Percentiles rank a stretch among this genome's conserved stretches.
These are phyloP conservation scores for Ooceraea biroi DNA, from an alignment of 1,140 invertebrate genomes.

Conservation along the genomic window DNA sequence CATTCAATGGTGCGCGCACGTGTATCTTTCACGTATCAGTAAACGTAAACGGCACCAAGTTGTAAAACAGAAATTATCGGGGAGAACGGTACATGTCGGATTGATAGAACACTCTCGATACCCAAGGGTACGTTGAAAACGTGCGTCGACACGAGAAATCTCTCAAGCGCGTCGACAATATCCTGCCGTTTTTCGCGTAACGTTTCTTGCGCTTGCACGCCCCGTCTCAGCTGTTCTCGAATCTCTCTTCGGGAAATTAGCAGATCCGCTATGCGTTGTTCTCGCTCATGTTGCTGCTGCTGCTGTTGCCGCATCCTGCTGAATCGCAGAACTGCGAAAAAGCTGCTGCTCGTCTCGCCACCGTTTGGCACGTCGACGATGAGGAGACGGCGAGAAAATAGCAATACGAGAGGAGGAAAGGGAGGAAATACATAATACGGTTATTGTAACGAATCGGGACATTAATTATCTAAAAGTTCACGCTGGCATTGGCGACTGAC, in stretches of 20 bases:
- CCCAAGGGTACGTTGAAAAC: background rate
- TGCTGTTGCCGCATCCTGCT: too few species aligned
- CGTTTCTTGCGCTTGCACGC: constrained; percentile 38
- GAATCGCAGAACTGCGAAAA: constrained; percentile 18
- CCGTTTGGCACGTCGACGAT: background rate
- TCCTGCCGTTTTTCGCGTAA: constrained; percentile 13
- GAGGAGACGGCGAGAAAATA: constrained; percentile 23
- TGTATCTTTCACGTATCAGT: background rate
- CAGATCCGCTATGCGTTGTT: constrained; percentile 1
- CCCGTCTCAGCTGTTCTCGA: constrained; percentile 1
- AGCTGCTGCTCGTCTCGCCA: background rate
- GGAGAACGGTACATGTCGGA: constrained; percentile 21
- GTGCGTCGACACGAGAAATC: constrained; percentile 47
- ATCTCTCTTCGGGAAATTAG: constrained; percentile 38
- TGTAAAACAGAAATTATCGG: constrained; percentile 30
- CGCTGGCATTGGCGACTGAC: background rate
- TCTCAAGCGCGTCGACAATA: constrained; percentile 24
- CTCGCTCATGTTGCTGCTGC: background rate
- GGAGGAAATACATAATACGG: constrained; percentile 8
- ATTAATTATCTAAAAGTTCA: constrained; percentile 42
- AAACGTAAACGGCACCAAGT: background rate
- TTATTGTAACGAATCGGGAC: constrained; percentile 35
- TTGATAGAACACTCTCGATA: constrained; percentile 44
- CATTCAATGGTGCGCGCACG: background rate
- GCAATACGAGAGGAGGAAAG: background rate